Evolutionary conservation across 2,113 vertebrate genomes (phyloP).

Genomic region (Carassius auratus): DNA sequence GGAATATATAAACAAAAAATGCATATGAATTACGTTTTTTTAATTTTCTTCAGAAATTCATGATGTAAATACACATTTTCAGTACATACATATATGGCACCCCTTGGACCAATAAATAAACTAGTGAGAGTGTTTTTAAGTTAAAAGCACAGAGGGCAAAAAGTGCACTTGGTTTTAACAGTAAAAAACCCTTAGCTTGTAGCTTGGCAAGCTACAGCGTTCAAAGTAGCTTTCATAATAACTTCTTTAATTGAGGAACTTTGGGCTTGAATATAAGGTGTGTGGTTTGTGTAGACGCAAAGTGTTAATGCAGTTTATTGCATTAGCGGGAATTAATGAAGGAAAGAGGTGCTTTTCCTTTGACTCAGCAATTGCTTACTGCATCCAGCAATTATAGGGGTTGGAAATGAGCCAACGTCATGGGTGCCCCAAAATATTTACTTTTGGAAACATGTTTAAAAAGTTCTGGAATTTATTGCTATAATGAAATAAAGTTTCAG

Average conservation of each 20-base stretch:
- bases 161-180: neutral
- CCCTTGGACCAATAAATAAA: neutral
- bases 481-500: conserved; percentile 59
- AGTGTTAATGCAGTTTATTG: conserved; percentile 61
- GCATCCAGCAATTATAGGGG: conserved; percentile 56
- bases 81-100: neutral
- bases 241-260: neutral
- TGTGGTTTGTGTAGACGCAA: conserved; percentile 48
- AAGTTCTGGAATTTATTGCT: conserved; percentile 56
- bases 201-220: neutral
- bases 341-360: conserved; percentile 47
- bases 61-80: too few species aligned
- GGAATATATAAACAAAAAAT: too few species aligned
- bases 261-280: conserved; percentile 30
- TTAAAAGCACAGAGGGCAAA: neutral
- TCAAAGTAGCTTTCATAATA: conserved; percentile 8
- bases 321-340: conserved; percentile 37
- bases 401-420: conserved; percentile 55
- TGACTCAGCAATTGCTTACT: conserved; percentile 11
- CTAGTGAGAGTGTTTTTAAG: neutral
- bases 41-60: too few species aligned
- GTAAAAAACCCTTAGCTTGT: neutral
- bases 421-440: conserved; percentile 58
- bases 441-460: conserved; percentile 58
- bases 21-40: too few species aligned